Evolutionary conservation across 2,888 invertebrate species (phyloP), one percentile per base, ranked within the genome.

Genomic region (Eupithecia exiguata): DNA sequence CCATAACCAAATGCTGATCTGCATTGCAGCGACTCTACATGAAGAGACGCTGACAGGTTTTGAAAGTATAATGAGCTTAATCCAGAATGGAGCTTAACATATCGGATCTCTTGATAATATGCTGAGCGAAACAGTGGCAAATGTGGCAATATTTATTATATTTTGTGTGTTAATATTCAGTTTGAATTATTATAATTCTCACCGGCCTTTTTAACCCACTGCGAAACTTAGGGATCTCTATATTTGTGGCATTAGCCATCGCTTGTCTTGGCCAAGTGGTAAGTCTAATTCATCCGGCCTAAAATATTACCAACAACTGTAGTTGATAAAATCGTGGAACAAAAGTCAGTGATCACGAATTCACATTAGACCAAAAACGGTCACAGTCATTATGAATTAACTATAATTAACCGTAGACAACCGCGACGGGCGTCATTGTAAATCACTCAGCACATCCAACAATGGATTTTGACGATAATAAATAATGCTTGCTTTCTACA

Each of bases 401-500:
- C 70, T 72, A 69, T 77, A 78, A 80, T 79, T 77, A 79, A 71
- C 71, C 74, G 66, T 63, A 78, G 75, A 77, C 74, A 65, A 75
- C 70, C 73, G 66, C 75, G 63, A 61, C 75, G 68, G 65, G 75
- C 79, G 76, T 89, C 86, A 88, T 88, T 89, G 89, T 91, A 89
- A 89, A 89, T 88, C 88, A 89, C 86, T 89, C 87, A 86, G 82
- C 84, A 81, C 76, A 78, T 81, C 83, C 83, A 86, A 88, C 91
- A 92, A 92, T 91, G 84, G 88, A 85, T 90, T 88, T 84, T 84
- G 87, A 81, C 83, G 85, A 85, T 90, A 88, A 91, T 88, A 87
- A 87, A 88, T 88, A 87, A 86, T 83, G 81, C 75, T 78, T 86
- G 89, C 92, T 93, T 93, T 92, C 92, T 91, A 92, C 86, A 80